Percentiles rank a stretch among this genome's conserved stretches.
phyloP scores from a whole-genome alignment of 2,113 vertebrate genomes.

The Bos javanicus region DNA sequence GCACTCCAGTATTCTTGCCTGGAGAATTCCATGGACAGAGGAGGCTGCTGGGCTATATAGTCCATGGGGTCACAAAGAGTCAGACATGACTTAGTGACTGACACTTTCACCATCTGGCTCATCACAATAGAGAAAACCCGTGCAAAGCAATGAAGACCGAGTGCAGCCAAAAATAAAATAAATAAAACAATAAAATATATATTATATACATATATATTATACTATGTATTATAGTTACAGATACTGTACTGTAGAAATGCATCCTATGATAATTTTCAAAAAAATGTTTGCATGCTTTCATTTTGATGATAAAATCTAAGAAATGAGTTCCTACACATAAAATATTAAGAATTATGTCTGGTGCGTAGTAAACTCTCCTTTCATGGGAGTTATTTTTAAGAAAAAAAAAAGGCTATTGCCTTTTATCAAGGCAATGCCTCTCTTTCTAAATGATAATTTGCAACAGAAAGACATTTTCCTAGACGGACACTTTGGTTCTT shows the following conservation, averaged over 20 bases:
- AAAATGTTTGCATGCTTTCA: not conserved
- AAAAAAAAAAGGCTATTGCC: not conserved
- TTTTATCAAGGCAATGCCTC: not conserved
- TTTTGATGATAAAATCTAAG: not conserved
- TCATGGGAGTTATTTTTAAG: not conserved
- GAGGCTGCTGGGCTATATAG: not conserved
- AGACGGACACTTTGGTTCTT: not conserved
- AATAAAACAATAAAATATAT: not conserved
- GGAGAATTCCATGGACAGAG: not conserved
- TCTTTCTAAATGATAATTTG: not conserved
- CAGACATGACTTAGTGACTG: not conserved
- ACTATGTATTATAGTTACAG: not conserved
- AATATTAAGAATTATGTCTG: not conserved
- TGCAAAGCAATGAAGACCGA: not conserved
- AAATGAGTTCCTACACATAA: not conserved
- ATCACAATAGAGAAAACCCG: not conserved
- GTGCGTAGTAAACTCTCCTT: not conserved
- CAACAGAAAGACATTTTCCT: not conserved
- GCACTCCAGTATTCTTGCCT: not conserved
- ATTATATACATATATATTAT: not conserved
- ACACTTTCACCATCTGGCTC: not conserved
- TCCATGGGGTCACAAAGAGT: not conserved
- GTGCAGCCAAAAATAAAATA: not conserved
- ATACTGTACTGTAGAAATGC: not conserved
- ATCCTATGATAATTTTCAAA: not conserved